Conservation (phyloP, 2,888 invertebrate species). For the Dascillus cervinus region DNA sequence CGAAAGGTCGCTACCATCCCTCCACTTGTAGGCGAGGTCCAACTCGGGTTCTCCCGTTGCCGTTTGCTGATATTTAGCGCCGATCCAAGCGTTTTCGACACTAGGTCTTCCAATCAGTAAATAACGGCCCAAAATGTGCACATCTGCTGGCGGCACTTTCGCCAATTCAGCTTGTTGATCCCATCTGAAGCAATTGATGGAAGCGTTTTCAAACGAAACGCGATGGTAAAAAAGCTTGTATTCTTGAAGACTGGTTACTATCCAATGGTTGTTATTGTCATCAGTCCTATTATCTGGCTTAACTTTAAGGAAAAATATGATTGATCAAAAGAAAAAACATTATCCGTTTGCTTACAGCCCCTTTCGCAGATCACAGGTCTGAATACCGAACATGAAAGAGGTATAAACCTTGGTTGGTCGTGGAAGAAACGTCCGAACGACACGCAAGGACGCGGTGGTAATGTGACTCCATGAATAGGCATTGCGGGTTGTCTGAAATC, state of each 20-base stretch:
- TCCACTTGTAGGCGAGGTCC: no score
- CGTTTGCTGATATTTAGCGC: no score
- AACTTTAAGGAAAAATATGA: no score
- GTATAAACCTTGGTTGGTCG: slow-evolving; percentile 1
- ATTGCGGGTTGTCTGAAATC: no score
- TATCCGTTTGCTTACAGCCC: no score
- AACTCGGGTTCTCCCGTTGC: no score
- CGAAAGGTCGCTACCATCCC: no score
- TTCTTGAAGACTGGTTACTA: slow-evolving; percentile 1
- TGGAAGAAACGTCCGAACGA: slow-evolving; percentile 3
- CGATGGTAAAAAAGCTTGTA: slow-evolving; percentile 5
- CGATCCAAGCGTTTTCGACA: slow-evolving; percentile 50
- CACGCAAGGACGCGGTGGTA: no score
- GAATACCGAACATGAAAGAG: slow-evolving; percentile 1
- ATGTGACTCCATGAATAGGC: no score
- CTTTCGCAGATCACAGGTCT: slow-evolving; percentile 5
- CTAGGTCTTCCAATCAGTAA: slow-evolving; percentile 46
- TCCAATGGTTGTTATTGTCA: no score
- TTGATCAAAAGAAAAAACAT: no score
- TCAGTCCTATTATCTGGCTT: no score
- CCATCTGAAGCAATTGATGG: not conserved
- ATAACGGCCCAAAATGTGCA: slow-evolving; percentile 39
- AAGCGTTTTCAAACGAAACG: not conserved
- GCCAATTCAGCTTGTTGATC: slow-evolving; percentile 4
- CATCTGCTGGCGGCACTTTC: not conserved